Percentiles rank a stretch among this genome's conserved stretches.
Conservation (phyloP, 2,888 invertebrate species). For the Megamerina dolium region DNA sequence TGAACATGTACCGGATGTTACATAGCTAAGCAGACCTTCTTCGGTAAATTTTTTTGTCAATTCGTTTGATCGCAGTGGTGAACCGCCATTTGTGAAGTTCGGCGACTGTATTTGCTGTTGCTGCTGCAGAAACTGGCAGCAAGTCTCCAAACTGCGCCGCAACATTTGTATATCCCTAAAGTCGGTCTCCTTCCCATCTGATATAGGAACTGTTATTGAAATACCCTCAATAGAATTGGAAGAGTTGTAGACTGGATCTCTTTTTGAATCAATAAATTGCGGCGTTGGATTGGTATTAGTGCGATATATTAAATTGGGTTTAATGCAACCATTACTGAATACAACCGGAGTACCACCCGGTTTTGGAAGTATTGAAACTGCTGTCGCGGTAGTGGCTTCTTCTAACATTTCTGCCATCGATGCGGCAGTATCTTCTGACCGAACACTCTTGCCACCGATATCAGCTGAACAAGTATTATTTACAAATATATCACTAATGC, state of each 20-base stretch:
- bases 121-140: conserved; percentile 42
- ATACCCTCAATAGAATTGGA: conserved; percentile 39
- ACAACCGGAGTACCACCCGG: conserved; percentile 29
- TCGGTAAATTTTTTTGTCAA: conserved; percentile 32
- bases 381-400: conserved; percentile 11
- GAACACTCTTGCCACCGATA: conserved; percentile 11
- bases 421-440: conserved; percentile 9
- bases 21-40: conserved; percentile 40
- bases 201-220: conserved; percentile 37
- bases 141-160: conserved; percentile 43
- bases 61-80: conserved; percentile 24
- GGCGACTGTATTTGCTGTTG: conserved; percentile 27
- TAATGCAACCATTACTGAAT: conserved; percentile 36
- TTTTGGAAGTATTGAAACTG: conserved; percentile 14
- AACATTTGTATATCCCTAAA: conserved; percentile 34
- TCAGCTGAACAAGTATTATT: conserved; percentile 37
- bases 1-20: conserved; percentile 56
- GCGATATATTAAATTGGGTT: conserved; percentile 35
- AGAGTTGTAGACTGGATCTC: conserved; percentile 35
- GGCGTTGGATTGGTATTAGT: conserved; percentile 30
- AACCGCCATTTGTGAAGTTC: conserved; percentile 23
- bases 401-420: conserved; percentile 12
- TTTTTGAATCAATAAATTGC: conserved; percentile 22
- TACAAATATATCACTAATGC: conserved; percentile 47
- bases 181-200: conserved; percentile 29